phyloP scores from a whole-genome alignment of 2,797 vertebrate genomes.

The Megaceryle alcyon region DNA sequence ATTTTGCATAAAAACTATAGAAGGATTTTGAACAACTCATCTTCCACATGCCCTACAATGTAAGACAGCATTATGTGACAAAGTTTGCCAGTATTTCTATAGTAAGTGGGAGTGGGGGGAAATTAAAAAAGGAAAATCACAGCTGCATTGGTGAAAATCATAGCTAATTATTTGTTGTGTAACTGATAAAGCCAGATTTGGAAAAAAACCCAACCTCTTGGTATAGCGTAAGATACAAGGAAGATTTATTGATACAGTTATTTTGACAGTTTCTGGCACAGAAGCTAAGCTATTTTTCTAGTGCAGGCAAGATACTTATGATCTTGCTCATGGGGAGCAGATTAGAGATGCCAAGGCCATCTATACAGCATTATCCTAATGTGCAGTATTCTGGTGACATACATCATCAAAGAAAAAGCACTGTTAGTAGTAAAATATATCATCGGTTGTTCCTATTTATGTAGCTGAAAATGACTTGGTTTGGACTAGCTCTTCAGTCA shows the following conservation, averaged over 20 bases:
- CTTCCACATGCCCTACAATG: neutral
- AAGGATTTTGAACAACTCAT: neutral
- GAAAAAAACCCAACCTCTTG: neutral
- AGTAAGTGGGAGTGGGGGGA: neutral
- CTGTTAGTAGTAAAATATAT: neutral
- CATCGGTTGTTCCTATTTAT: neutral
- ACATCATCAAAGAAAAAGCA: neutral
- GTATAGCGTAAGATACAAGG: neutral
- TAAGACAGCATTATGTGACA: neutral
- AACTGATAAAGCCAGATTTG: neutral
- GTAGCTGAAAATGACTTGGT: neutral
- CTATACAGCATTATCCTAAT: neutral
- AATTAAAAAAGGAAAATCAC: neutral
- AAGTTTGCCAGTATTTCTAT: neutral
- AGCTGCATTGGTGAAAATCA: neutral
- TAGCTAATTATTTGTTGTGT: neutral
- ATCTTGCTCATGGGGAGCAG: neutral
- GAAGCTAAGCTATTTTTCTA: neutral
- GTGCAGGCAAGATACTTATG: neutral
- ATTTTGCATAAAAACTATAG: neutral
- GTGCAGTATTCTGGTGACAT: neutral
- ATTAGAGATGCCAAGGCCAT: neutral
- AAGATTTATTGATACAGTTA: neutral
- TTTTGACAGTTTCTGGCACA: neutral
- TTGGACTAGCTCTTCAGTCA: neutral